Conservation (phyloP, 1,140 invertebrate species). For the Zophobas morio region DNA sequence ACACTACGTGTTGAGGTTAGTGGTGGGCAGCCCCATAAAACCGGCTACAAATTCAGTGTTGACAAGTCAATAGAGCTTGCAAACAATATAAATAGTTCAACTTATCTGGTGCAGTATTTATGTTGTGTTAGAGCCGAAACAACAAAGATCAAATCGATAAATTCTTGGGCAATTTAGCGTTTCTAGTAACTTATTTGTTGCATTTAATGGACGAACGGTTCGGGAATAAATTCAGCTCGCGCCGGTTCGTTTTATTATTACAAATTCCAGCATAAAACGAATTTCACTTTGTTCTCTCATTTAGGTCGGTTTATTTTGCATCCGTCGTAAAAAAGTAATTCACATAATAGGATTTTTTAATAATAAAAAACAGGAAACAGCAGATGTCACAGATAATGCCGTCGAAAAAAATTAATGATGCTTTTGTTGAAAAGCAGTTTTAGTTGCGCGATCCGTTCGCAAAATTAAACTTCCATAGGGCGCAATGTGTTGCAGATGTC, state of each 20-base stretch:
- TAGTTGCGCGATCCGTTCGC: background rate
- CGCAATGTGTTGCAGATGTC: slow-evolving; percentile 49
- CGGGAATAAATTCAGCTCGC: slow-evolving; percentile 9
- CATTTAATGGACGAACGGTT: background rate
- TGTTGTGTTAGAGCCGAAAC: slow-evolving; percentile 3
- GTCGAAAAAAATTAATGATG: slow-evolving; percentile 33
- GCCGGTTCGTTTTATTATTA: slow-evolving; percentile 17
- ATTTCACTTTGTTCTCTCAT: slow-evolving; percentile 21
- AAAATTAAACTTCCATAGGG: slow-evolving; percentile 2
- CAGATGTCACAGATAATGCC: slow-evolving; percentile 17
- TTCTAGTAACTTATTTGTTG: background rate
- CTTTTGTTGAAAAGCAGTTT: slow-evolving; percentile 9
- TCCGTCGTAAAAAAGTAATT: slow-evolving; percentile 27
- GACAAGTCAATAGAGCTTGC: background rate
- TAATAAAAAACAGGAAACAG: slow-evolving; percentile 23
- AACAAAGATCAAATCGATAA: background rate
- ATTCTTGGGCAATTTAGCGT: slow-evolving; percentile 6
- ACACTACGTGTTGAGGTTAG: no score
- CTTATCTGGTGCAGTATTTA: slow-evolving; percentile 12
- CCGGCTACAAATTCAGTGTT: background rate
- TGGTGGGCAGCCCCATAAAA: no score
- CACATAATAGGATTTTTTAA: slow-evolving; percentile 23
- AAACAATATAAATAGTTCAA: slow-evolving; percentile 22
- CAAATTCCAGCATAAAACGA: background rate
- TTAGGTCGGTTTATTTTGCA: slow-evolving; percentile 6